Conservation (phyloP, 2,888 invertebrate species). For the Tipula lateralis region DNA sequence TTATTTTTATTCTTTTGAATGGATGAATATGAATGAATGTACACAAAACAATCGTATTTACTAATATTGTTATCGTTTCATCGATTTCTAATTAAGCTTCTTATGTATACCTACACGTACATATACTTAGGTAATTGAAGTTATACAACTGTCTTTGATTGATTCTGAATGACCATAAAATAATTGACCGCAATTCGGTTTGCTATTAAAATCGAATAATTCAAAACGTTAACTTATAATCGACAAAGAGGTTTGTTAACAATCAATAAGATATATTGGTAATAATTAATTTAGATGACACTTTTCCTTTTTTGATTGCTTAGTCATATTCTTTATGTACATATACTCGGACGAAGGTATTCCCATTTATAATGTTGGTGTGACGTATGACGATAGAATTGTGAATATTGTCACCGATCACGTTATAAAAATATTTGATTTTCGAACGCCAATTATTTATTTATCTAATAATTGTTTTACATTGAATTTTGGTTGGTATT, state of each 20-base stretch:
- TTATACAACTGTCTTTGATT: not conserved
- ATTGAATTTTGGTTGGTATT: not conserved
- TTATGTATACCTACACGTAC: not conserved
- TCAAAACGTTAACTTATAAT: not conserved
- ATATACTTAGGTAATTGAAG: too few species aligned
- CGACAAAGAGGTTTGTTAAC: too few species aligned
- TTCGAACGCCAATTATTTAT: not conserved
- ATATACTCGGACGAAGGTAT: not conserved
- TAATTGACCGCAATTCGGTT: not conserved
- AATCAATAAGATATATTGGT: not conserved
- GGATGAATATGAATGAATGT: not conserved
- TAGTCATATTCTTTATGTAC: not conserved
- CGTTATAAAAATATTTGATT: not conserved
- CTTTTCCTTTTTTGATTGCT: not conserved
- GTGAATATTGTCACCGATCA: not conserved
- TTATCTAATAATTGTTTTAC: not conserved
- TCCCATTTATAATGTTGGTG: not conserved
- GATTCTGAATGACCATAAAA: not conserved
- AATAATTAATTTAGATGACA: not conserved
- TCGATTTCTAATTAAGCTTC: not conserved
- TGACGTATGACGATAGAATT: not conserved
- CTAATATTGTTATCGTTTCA: not conserved
- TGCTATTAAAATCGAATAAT: not conserved
- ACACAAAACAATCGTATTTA: not conserved
- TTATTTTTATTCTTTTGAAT: not conserved